Evolutionary conservation across 2,113 vertebrate species (phyloP), one percentile per base, ranked within the genome.

Genomic region (Setophaga kirtlandii): DNA sequence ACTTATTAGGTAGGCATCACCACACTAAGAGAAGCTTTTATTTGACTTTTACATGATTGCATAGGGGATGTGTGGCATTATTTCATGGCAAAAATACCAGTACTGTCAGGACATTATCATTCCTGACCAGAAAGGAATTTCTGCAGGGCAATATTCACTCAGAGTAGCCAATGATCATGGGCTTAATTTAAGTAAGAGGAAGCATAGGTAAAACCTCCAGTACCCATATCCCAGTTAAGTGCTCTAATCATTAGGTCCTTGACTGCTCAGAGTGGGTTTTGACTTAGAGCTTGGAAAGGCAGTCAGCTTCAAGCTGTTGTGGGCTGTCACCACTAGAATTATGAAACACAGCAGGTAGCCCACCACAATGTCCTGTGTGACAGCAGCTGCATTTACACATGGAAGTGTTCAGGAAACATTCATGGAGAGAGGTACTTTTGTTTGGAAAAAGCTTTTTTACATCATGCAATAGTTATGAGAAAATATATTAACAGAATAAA

Each of bases 401-500:
- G 12, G 53, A 87, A 73, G 23, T 8, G 20, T 35, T 71, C 74
- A 69, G 58, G 58, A 87, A 71, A 87, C 35, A 30, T 73, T 87
- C 17, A 68, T 2, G 18, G 23, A 69, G 53, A 64, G n/a, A 80
- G n/a, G n/a, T 50, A 50, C 11, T 65, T 90, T 5, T 56, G 23
- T 15, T 31, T 80, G 65, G 46, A 85, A 88, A 94, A 84, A 55
- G n/a, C 39, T 59, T 21, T 87, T 89, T 87, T 52, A 67, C 42
- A 71, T 84, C 56, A 47, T 37, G 52, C 35, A 93, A 41, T 9
- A 88, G 53, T 76, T 76, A 41, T 6, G 15, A 31, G 59, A 70
- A 92, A 94, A 88, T 30, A 65, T 15, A 92, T 76, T 90, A 83
- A 92, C 46, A 74, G 63, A 93, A 90, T 46, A 80, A 90, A 90